These are phyloP conservation scores for Amphiprion ocellaris DNA, from an alignment of 2,113 vertebrate genomes.

Conservation along the genomic window DNA sequence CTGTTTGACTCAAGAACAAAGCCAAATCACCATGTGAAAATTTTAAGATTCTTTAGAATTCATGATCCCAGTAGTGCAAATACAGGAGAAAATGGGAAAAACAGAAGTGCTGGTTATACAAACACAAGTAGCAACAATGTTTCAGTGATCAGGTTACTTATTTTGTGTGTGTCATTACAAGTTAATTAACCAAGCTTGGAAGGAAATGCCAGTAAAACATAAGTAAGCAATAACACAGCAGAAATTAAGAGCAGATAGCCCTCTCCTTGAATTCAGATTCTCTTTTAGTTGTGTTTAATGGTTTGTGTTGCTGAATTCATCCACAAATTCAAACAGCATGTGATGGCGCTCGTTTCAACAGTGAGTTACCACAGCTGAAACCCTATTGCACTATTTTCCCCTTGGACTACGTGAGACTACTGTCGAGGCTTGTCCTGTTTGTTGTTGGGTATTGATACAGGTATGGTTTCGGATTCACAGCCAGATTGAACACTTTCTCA, in stretches of 20 bases:
- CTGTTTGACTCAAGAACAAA: too few species aligned
- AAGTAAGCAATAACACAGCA: slow-evolving; percentile 25
- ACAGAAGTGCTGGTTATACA: slow-evolving; percentile 19
- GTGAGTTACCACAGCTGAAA: slow-evolving; percentile 21
- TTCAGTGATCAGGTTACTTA: slow-evolving; percentile 13
- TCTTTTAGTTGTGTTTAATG: slow-evolving; percentile 19
- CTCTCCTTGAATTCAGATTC: slow-evolving; percentile 6
- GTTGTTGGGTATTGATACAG: slow-evolving; percentile 12
- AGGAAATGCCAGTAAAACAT: slow-evolving; percentile 45
- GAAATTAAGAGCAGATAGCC: slow-evolving; percentile 35
- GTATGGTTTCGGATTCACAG: slow-evolving; percentile 40
- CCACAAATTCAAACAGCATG: slow-evolving; percentile 28
- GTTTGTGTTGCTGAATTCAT: slow-evolving; percentile 29
- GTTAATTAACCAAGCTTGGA: slow-evolving; percentile 35
- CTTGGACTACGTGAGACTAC: slow-evolving; percentile 42
- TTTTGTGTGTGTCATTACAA: slow-evolving; percentile 29
- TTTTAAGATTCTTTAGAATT: neutral
- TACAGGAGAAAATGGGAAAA: neutral
- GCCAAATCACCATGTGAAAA: too few species aligned
- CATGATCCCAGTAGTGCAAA: neutral
- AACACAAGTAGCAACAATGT: slow-evolving; percentile 13
- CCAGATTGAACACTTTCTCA: slow-evolving; percentile 6
- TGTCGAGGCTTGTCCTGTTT: slow-evolving; percentile 24
- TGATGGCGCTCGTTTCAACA: slow-evolving; percentile 26
- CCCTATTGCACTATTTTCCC: slow-evolving; percentile 1